phyloP scores from a whole-genome alignment of 2,113 vertebrate genomes.

The Neotoma lepida region DNA sequence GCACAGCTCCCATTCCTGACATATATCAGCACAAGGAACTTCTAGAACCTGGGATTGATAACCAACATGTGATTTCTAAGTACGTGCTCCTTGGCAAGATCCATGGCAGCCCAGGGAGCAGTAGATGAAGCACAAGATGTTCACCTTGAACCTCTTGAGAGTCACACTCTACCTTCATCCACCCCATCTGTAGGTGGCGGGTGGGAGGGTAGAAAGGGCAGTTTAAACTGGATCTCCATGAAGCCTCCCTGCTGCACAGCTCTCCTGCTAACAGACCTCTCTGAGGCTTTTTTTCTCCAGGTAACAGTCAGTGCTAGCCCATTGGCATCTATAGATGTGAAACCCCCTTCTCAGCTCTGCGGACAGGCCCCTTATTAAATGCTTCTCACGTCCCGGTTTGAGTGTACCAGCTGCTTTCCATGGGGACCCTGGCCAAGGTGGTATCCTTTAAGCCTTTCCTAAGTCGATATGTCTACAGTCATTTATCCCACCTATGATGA shows the following conservation, averaged over 20 bases:
- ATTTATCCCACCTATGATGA: background rate
- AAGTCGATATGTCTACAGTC: background rate
- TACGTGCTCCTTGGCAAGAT: background rate
- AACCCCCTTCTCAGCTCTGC: background rate
- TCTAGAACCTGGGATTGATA: background rate
- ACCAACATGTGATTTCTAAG: background rate
- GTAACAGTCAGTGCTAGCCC: too few relatives aligned
- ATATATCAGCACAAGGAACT: slow-evolving; percentile 15
- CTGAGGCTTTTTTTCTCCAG: background rate
- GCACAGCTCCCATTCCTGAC: background rate
- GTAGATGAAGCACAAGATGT: fast-evolving
- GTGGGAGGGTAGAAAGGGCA: too few relatives aligned
- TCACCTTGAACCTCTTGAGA: background rate
- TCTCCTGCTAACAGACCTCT: too few relatives aligned
- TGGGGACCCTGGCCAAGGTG: background rate
- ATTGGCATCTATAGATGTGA: background rate
- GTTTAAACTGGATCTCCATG: background rate
- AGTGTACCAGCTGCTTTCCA: slow-evolving; percentile 21
- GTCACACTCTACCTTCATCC: too few relatives aligned
- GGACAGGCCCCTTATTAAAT: background rate
- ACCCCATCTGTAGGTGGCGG: background rate
- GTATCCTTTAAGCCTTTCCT: slow-evolving; percentile 32
- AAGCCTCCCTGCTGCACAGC: background rate
- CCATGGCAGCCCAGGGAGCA: background rate
- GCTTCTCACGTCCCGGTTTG: background rate